These are phyloP conservation scores for Dendrocincla fuliginosa DNA, from an alignment of 2,797 vertebrate genomes.

Conservation along the genomic window DNA sequence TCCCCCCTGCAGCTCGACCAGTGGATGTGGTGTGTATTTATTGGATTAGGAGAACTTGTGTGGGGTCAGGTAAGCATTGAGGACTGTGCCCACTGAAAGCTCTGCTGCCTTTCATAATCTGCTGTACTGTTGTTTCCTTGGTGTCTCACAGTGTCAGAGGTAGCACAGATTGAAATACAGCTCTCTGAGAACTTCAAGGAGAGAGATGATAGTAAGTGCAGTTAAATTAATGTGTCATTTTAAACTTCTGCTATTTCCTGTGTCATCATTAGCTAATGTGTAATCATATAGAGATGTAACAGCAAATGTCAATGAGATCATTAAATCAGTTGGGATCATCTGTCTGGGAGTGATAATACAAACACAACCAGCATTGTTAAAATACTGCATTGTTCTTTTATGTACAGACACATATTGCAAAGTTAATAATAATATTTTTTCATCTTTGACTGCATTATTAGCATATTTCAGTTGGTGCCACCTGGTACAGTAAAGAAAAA, in stretches of 20 bases:
- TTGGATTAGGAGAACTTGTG: conserved; percentile 94
- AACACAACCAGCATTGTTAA: background rate
- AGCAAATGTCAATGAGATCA: background rate
- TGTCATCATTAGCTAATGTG: background rate
- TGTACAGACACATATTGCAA: background rate
- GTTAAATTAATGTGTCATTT: background rate
- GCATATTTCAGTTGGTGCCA: background rate
- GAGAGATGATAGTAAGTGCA: background rate
- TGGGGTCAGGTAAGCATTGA: conserved; percentile 93
- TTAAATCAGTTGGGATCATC: background rate
- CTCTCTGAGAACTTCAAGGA: background rate
- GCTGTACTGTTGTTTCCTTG: background rate
- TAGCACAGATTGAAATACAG: background rate
- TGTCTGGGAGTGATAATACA: background rate
- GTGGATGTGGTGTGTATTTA: conserved; percentile 99
- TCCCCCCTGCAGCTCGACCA: conserved; percentile 92
- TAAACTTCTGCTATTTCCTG: background rate
- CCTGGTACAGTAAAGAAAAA: background rate
- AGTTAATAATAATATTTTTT: background rate
- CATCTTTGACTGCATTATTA: background rate
- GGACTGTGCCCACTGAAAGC: background rate
- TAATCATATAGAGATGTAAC: background rate
- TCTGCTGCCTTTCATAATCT: background rate
- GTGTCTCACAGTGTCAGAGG: background rate
- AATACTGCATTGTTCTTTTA: background rate